Percentiles rank a stretch among this genome's conserved stretches.
phyloP scores from a whole-genome alignment of 2,888 invertebrate genomes.

The Drosophila phalerata region DNA sequence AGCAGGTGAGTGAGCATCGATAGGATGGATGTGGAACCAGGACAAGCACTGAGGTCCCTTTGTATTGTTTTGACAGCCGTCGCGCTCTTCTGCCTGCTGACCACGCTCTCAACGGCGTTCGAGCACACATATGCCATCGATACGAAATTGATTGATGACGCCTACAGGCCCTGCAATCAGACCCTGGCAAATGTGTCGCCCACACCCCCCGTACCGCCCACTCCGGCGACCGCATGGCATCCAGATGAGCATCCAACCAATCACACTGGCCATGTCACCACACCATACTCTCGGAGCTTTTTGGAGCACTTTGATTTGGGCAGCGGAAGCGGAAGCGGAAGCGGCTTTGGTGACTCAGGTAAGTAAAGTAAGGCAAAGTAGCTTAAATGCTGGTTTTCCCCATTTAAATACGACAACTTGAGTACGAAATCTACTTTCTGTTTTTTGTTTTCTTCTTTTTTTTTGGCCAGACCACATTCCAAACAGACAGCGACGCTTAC shows the following conservation, averaged over 20 bases:
- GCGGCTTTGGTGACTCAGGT: constrained; percentile 49
- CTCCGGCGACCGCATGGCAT: constrained; percentile 52
- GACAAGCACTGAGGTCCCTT: constrained; percentile 50
- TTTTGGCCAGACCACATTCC: constrained; percentile 69
- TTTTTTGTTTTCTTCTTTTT: neutral
- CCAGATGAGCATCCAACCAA: constrained; percentile 28
- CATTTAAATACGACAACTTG: constrained; percentile 34
- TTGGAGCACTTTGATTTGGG: constrained; percentile 38
- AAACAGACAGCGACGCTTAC: constrained; percentile 47
- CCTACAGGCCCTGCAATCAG: constrained; percentile 80
- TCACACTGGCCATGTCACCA: constrained; percentile 5
- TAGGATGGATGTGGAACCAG: constrained; percentile 2
- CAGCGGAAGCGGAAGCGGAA: constrained; percentile 41
- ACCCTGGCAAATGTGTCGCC: constrained; percentile 71
- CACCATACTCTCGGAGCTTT: constrained; percentile 6
- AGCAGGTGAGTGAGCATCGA: constrained; percentile 81
- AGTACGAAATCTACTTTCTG: neutral
- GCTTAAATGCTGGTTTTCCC: constrained; percentile 22
- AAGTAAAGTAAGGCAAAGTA: constrained; percentile 27
- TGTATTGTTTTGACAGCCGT: constrained; percentile 72
- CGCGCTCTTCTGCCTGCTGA: constrained; percentile 87
- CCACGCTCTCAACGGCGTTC: constrained; percentile 89
- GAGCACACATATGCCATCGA: constrained; percentile 86
- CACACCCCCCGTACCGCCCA: constrained; percentile 37
- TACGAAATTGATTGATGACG: constrained; percentile 76